Base-by-base conservation (phyloP, 2,113 vertebrate genomes). In the Zosterops pallidus region DNA sequence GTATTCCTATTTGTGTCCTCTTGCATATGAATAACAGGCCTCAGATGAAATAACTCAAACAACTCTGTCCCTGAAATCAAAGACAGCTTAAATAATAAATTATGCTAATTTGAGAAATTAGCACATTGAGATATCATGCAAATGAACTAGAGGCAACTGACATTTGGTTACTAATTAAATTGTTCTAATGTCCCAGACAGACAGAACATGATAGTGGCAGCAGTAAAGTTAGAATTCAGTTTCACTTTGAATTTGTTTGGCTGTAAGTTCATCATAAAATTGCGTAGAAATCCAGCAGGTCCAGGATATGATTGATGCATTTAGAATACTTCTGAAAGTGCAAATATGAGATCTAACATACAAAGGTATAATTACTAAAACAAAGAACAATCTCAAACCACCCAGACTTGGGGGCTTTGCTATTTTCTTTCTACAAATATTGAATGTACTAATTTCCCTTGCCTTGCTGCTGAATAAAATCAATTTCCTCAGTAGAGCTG, bases 371-470 rank as follows among this genome's bases (percentile, higher is more conserved):
- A 98, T 98, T 98, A 98, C 97, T 97, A 97, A 98, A 98, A 98
- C 98, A 98, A 98, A 98, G 98, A 98, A 97, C 91, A 97, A 97
- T 98, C 97, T 98, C 97, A 97, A 97, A 96, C 95, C 95, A 97
- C 95, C 86, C 93, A 97, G 97, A 98, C 97, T 97, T 97, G 94
- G 94, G 97, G 96, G 98, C 95, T 98, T 97, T 94, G 89, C 96
- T 98, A 97, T 97, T 98, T 98, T 98, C 97, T 97, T 98, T 98
- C 98, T 96, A 97, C 97, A 98, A 98, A 98, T 98, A 98, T 98
- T 98, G 98, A 98, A 97, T 97, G 98, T 98, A 98, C 97, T 98
- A 98, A 98, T 98, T 98, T 98, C 98, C 98, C 98, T 97, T 77
- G 95, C 97, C 97, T 98, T 98, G 82, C 97, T 95, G 90, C 95